Evolutionary conservation across 2,113 vertebrate species (phyloP).

Genomic region (Podocnemis expansa): DNA sequence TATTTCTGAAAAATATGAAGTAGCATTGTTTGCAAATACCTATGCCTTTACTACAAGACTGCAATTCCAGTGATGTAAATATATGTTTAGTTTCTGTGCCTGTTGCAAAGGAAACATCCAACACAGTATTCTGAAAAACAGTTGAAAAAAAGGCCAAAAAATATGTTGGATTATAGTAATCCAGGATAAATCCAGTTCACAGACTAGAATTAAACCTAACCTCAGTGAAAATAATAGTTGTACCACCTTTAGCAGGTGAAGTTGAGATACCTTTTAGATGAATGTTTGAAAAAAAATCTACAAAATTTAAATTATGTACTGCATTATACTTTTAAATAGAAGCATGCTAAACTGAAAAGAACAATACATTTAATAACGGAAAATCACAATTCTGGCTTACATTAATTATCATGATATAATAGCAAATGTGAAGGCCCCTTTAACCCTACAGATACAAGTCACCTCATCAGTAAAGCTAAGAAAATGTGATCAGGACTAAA

Average conservation of each 20-base stretch:
- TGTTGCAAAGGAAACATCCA: slow-evolving; percentile 56
- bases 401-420: background rate
- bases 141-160: slow-evolving; percentile 54
- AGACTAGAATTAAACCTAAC: background rate
- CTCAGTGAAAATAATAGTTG: slow-evolving; percentile 14
- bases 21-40: slow-evolving; percentile 26
- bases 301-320: slow-evolving; percentile 22
- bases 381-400: background rate
- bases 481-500: background rate
- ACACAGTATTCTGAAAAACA: slow-evolving; percentile 47
- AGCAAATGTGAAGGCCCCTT: background rate
- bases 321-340: background rate
- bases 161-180: slow-evolving; percentile 45
- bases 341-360: background rate
- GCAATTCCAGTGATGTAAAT: slow-evolving; percentile 29
- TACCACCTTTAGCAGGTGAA: slow-evolving; percentile 22
- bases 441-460: background rate
- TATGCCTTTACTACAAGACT: background rate
- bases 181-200: slow-evolving; percentile 11
- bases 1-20: slow-evolving; percentile 22
- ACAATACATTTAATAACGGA: background rate
- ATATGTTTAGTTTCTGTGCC: slow-evolving; percentile 40
- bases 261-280: slow-evolving; percentile 53
- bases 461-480: background rate
- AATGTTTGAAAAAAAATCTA: slow-evolving; percentile 35